A percentile compares a stretch with the other conserved stretches of the same genome.
Conservation (phyloP, 2,113 vertebrate genomes). For the Melanerpes aurifrons region DNA sequence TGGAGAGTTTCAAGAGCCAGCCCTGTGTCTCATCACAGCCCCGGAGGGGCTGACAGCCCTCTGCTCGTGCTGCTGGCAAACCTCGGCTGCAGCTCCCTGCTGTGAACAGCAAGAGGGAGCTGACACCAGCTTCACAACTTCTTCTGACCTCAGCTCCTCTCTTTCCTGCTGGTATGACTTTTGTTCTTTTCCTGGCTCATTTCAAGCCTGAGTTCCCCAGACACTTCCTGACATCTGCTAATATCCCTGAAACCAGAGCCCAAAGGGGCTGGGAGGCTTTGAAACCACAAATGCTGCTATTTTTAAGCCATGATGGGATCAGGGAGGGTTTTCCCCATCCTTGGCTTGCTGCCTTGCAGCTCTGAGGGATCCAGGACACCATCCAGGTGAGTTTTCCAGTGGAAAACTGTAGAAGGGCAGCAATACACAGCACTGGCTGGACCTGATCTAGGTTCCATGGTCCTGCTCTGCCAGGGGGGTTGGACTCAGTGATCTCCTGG, state of each 20-base stretch:
- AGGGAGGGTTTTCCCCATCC: neutral
- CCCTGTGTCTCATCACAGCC: neutral
- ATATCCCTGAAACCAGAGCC: neutral
- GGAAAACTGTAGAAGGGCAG: neutral
- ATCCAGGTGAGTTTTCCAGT: fast-evolving
- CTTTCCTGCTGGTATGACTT: neutral
- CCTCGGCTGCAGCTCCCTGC: neutral
- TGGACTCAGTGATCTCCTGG: too few species aligned
- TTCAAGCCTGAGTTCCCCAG: conserved; percentile 26
- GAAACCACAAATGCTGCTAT: neutral
- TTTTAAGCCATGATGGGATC: neutral
- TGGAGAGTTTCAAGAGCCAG: neutral
- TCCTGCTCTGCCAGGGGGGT: too few species aligned
- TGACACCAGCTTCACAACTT: neutral
- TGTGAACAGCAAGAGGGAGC: neutral
- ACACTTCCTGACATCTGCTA: neutral
- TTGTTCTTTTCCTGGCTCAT: neutral
- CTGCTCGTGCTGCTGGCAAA: fast-evolving
- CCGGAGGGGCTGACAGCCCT: fast-evolving
- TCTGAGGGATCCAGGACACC: fast-evolving
- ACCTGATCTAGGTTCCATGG: too few species aligned
- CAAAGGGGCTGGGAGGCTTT: neutral
- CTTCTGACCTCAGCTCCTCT: neutral
- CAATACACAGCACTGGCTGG: fast-evolving
- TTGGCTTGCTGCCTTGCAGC: fast-evolving